phyloP scores from a whole-genome alignment of 2,888 invertebrate genomes.

The Ectemnius continuus region DNA sequence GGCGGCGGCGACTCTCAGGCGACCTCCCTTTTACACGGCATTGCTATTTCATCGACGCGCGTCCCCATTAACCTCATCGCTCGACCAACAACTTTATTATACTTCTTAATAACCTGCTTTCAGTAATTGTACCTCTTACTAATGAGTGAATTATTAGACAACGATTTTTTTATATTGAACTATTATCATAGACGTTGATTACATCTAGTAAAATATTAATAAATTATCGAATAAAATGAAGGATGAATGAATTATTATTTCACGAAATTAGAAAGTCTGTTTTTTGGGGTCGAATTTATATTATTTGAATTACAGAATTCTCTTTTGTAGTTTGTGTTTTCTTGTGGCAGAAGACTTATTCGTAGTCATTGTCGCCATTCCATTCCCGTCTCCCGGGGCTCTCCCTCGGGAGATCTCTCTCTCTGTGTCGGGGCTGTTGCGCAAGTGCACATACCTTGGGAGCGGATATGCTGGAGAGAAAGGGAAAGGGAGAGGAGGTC shows the following conservation, averaged over 20 bases:
- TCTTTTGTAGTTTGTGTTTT: background rate
- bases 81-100: background rate
- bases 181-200: no score
- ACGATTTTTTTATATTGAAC: slow-evolving; percentile 30
- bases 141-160: no score
- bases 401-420: background rate
- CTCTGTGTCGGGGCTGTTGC: no score
- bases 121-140: no score
- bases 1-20: background rate
- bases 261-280: no score
- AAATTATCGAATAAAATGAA: no score
- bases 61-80: background rate
- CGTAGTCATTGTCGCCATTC: slow-evolving; percentile 58
- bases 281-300: no score
- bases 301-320: no score
- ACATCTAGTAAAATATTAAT: no score
- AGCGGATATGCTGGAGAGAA: slow-evolving; percentile 32
- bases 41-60: background rate
- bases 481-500: slow-evolving; percentile 21
- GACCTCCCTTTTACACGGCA: no score
- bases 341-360: slow-evolving; percentile 48
- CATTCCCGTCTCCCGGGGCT: slow-evolving; percentile 29
- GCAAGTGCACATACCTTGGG: slow-evolving; percentile 9
- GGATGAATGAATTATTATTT: no score
- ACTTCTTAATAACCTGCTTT: no score